phyloP scores from a whole-genome alignment of 1,140 invertebrate species.

The Lerema accius region DNA sequence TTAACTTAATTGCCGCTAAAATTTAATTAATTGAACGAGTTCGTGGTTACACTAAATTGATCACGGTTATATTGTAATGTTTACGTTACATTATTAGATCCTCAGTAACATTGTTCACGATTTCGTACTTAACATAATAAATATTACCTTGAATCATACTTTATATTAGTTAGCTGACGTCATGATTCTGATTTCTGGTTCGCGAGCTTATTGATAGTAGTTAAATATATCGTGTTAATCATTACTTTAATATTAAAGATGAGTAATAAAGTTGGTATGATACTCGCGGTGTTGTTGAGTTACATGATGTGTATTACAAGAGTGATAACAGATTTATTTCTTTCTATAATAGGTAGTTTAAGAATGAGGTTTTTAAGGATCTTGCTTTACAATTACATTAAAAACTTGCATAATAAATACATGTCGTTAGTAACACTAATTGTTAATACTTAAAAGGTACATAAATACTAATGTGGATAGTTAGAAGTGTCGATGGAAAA shows the following conservation, averaged over 20 bases:
- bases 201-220: neutral
- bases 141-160: conserved; percentile 8
- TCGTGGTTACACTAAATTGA: conserved; percentile 20
- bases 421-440: too few species aligned
- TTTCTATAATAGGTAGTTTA: too few species aligned
- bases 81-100: conserved; percentile 17
- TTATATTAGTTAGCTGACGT: neutral
- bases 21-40: conserved; percentile 19
- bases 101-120: conserved; percentile 19
- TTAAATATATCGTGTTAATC: neutral
- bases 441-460: too few species aligned
- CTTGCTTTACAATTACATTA: too few species aligned
- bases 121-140: neutral
- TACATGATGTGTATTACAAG: too few species aligned
- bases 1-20: conserved; percentile 13
- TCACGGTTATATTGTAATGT: conserved; percentile 23
- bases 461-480: too few species aligned
- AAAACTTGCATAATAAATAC: too few species aligned
- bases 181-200: neutral
- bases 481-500: too few species aligned
- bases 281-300: too few species aligned
- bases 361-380: too few species aligned
- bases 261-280: neutral
- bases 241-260: neutral
- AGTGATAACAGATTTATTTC: too few species aligned